Evolutionary conservation across 2,113 vertebrate species (phyloP).

Genomic region (Aythya baeri): DNA sequence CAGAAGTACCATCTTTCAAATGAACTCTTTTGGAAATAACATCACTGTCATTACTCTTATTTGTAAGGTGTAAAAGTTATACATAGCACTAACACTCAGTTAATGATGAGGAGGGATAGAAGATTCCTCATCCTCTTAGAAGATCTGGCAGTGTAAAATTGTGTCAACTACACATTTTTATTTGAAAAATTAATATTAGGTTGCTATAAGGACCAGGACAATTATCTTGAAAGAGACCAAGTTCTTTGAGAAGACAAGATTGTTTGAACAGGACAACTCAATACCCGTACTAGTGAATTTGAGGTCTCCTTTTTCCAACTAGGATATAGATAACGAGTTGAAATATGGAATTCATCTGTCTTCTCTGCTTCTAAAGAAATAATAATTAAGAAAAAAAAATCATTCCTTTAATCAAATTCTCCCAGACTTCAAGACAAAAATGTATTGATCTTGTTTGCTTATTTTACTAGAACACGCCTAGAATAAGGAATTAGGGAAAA

Average conservation of each 20-base stretch:
- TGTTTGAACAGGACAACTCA: not conserved
- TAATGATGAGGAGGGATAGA: accelerated
- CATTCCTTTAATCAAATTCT: not conserved
- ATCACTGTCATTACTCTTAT: not conserved
- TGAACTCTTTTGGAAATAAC: not conserved
- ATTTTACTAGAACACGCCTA: not conserved
- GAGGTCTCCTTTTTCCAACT: not conserved
- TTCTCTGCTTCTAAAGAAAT: not conserved
- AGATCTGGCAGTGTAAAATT: not conserved
- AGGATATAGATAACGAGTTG: not conserved
- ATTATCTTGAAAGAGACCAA: not conserved
- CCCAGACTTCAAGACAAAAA: not conserved
- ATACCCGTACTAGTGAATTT: not conserved
- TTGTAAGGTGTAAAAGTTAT: not conserved
- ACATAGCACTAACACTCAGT: not conserved
- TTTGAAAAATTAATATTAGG: not conserved
- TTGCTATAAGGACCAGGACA: not conserved
- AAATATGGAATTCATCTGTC: not conserved
- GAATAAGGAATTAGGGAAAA: not conserved
- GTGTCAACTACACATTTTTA: not conserved
- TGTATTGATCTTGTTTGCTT: not conserved
- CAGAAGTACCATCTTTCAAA: not conserved
- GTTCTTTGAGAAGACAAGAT: not conserved
- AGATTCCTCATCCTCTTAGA: not conserved
- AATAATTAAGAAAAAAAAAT: not conserved